Evolutionary conservation across 2,113 vertebrate genomes (phyloP).

Genomic region (Dromaius novaehollandiae): DNA sequence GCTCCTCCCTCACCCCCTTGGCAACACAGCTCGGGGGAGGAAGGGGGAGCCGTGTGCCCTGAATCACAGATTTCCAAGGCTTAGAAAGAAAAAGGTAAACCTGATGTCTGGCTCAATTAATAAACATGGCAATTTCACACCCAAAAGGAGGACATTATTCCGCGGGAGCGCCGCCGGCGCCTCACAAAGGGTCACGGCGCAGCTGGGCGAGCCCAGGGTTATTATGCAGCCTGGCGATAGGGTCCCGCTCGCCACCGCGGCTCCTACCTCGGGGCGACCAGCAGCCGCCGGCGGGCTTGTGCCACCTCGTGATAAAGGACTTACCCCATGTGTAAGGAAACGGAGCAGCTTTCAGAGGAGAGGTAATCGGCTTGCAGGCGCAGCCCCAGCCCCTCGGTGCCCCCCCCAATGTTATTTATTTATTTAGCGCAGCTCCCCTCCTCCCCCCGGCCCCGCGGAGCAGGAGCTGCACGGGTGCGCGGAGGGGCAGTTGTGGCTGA

Average conservation of each 20-base stretch:
- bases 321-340: slow-evolving; percentile 88
- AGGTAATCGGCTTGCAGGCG: slow-evolving; percentile 87
- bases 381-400: slow-evolving; percentile 65
- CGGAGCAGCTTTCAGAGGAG: slow-evolving; percentile 82
- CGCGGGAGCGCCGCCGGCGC: slow-evolving; percentile 87
- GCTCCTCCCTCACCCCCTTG: slow-evolving; percentile 70
- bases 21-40: slow-evolving; percentile 56
- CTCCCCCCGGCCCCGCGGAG: background rate
- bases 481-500: slow-evolving; percentile 75
- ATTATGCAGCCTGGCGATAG: slow-evolving; percentile 95
- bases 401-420: slow-evolving; percentile 1
- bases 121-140: slow-evolving; percentile 99
- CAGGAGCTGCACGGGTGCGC: slow-evolving; percentile 13
- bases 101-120: slow-evolving; percentile 94
- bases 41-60: slow-evolving; percentile 76
- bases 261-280: slow-evolving; percentile 87
- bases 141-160: slow-evolving; percentile 90
- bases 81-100: slow-evolving; percentile 78
- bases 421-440: slow-evolving; percentile 49
- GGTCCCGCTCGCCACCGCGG: slow-evolving; percentile 85
- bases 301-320: slow-evolving; percentile 97
- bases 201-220: slow-evolving; percentile 93
- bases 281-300: slow-evolving; percentile 93
- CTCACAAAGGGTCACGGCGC: slow-evolving; percentile 96
- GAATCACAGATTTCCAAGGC: slow-evolving; percentile 86